Evolutionary conservation across 2,113 vertebrate genomes (phyloP).

Genomic region (Sarotherodon lohbergeri): DNA sequence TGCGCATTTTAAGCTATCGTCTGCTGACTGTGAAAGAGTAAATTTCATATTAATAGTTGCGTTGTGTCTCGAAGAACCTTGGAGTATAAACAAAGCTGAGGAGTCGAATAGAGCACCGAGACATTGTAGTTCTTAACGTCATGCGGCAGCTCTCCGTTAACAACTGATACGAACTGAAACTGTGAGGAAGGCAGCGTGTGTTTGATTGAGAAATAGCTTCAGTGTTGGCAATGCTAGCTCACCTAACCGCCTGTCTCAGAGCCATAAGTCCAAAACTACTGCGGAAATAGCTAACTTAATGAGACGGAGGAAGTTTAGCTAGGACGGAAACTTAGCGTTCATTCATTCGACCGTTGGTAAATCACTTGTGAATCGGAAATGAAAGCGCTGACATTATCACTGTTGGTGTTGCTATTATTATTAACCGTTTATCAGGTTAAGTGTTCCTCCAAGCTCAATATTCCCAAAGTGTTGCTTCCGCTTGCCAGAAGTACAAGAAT

Average conservation of each 20-base stretch:
- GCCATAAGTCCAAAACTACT: neutral
- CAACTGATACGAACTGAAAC: conserved; percentile 5
- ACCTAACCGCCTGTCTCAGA: neutral
- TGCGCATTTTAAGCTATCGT: neutral
- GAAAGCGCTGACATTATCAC: neutral
- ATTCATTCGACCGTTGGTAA: neutral
- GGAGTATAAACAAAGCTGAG: neutral
- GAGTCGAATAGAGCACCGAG: neutral
- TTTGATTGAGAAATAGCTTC: neutral
- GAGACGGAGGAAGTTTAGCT: neutral
- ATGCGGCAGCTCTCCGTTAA: conserved; percentile 10
- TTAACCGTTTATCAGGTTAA: neutral
- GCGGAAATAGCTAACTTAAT: neutral
- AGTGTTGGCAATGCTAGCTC: neutral
- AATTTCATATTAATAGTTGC: neutral
- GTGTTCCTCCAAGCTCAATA: conserved; percentile 81
- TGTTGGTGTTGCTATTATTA: neutral
- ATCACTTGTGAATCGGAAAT: conserved; percentile 17
- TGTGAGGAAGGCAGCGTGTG: neutral
- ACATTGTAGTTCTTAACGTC: neutral
- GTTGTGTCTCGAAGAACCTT: neutral
- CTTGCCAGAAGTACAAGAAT: conserved; percentile 82
- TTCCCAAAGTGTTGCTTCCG: conserved; percentile 89
- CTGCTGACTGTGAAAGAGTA: neutral
- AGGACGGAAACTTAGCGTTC: neutral